Base-by-base conservation (phyloP, 1,140 invertebrate species). In the Neoseiulus cucumeris region DNA sequence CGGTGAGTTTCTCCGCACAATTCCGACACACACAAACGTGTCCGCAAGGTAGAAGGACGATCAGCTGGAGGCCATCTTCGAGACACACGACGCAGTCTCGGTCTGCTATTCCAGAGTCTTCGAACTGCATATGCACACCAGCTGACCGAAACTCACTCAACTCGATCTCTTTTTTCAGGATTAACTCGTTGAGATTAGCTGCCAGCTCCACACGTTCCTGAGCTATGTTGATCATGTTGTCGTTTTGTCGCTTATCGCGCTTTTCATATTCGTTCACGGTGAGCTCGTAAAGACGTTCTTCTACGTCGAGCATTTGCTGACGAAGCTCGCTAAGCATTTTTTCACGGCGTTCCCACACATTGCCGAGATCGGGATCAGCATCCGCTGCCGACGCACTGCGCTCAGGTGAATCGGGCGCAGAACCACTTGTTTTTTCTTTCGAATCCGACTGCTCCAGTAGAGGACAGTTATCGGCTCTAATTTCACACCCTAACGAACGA, bases 21-120 rank as follows among this genome's bases (percentile, higher is more conserved):
- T 18, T 14, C 22, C 51, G 25, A 25, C 51, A 59, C 12, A 59
- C 51, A 25, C 51, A 59, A 25, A 59, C 51, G 22, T 59, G 51
- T 1, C 51, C 51, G 33, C 51, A 59, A 2, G 51, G 51, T 20
- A 59, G 17, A 12, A 59, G 22, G 14, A 59, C 51, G 4, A 59
- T 33, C 22, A 59, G 33, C 51, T 59, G 51, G 4, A 59, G 51
- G 9, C 51, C 51, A 14, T 25, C 25, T 17, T 25, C 51, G n/a
- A 59, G 51, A 59, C 51, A 59, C 51, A 59, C 51, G 9, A 59
- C 51, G 33, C 51, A 59, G 22, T 59, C 51, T 25, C 51, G 17
- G 33, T 59, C 51, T 20, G 33, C 51, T 14, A 59, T 25, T 17
- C 51, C 51, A 14, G 51, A 59, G 22, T 59, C 51, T 25, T 59